A percentile compares a stretch with the other conserved stretches of the same genome.
Conservation (phyloP, 2,888 invertebrate genomes). For the Aspidapion aeneum region DNA sequence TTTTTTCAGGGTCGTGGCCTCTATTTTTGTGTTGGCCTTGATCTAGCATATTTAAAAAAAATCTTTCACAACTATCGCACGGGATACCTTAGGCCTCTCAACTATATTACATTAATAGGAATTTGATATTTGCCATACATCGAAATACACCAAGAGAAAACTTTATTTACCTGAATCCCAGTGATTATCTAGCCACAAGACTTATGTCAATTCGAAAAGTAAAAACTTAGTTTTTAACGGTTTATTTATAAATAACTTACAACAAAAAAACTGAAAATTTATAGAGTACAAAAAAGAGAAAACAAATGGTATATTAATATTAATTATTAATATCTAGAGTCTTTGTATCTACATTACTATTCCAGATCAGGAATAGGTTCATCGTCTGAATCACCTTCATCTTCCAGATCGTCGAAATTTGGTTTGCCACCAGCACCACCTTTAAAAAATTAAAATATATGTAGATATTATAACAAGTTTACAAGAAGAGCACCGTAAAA, state of each 20-base stretch:
- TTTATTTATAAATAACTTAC: conserved; percentile 7
- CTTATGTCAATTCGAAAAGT: not conserved
- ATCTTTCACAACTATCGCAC: too few relatives aligned
- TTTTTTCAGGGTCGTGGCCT: too few relatives aligned
- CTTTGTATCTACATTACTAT: conserved; percentile 41
- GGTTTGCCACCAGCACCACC: conserved; percentile 53
- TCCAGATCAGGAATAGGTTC: conserved; percentile 75
- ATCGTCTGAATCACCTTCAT: conserved; percentile 70
- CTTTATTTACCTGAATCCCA: too few relatives aligned
- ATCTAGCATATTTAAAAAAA: too few relatives aligned
- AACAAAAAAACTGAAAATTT: not conserved
- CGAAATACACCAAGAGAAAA: too few relatives aligned
- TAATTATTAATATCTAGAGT: not conserved
- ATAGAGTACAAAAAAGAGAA: not conserved
- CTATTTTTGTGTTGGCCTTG: too few relatives aligned
- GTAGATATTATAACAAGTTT: conserved; percentile 6
- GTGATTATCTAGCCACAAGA: too few relatives aligned
- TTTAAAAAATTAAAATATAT: conserved; percentile 11
- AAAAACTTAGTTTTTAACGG: conserved; percentile 4
- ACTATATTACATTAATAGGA: too few relatives aligned
- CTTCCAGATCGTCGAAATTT: conserved; percentile 71
- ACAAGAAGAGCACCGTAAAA: conserved; percentile 2
- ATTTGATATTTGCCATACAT: too few relatives aligned
- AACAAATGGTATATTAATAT: not conserved
- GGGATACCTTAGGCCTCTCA: too few relatives aligned